Conservation (phyloP, 1,140 invertebrate genomes). For the Platorchestia sp. region DNA sequence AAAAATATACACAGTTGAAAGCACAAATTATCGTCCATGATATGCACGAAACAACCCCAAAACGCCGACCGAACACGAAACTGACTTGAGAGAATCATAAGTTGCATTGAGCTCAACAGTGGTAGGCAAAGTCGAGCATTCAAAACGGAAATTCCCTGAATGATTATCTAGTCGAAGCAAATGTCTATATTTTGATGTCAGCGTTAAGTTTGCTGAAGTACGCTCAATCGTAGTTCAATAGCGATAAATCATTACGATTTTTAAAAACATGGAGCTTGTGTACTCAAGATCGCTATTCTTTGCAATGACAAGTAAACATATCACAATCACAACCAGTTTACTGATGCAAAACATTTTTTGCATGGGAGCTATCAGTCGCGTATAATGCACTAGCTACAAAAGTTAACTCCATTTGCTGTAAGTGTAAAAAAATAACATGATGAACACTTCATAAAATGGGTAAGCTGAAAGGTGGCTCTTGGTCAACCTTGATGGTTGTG, state of each 20-base stretch:
- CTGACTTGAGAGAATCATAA: background rate
- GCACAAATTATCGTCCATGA: constrained; percentile 45
- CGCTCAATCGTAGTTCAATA: background rate
- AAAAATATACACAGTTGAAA: constrained; percentile 43
- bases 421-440: too few species aligned
- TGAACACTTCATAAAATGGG: too few species aligned
- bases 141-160: too few species aligned
- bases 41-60: constrained; percentile 27
- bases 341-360: background rate
- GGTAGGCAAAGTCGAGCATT: background rate
- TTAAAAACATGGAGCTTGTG: background rate
- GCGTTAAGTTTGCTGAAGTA: background rate
- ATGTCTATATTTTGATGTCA: background rate
- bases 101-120: background rate
- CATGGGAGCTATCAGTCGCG: background rate
- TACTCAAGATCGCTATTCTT: background rate
- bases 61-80: background rate
- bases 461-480: too few species aligned
- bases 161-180: background rate
- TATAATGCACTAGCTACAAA: background rate
- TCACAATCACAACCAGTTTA: background rate
- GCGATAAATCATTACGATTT: background rate
- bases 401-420: background rate
- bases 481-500: too few species aligned
- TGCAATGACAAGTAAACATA: background rate